Base-by-base conservation (phyloP, 2,888 invertebrate species). In the Pyrrhia umbra region DNA sequence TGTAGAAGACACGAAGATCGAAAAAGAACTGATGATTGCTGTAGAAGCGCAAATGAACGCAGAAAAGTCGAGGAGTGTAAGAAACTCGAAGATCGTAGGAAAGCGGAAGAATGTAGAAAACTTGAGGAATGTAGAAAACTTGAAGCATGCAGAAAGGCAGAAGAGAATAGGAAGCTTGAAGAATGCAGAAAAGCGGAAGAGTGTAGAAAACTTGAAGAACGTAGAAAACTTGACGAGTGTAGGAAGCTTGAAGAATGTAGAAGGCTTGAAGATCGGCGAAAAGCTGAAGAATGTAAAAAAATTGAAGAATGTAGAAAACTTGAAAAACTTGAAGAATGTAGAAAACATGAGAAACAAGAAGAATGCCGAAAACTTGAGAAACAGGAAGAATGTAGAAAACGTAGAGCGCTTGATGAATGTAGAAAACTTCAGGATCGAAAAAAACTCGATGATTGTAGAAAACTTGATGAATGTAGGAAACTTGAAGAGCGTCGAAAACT, bases 31-130 rank as follows among this genome's bases (percentile, higher is more conserved):
- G 60, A 45, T 45, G 49, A 52, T 25, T n/a, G 9, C 20, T 3
- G 1, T 21, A 49, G 18, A 49, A 40, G 10, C 23, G 6, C 5
- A 13, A 45, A 54, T 20, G 61, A 64, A 64, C 34, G 8, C 6
- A 15, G 9, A 40, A 34, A n/a, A 37, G 16, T 16, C 25, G 46
- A 54, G 8, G 56, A 56, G 13, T 2, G 0, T 20, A 42, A 2
- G 10, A 40, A 30, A 34, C 3, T 9, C 9, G 27, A 30, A 2
- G 39, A 63, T 2, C 6, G 20, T 18, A 50, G 8, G 15, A 39
- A 37, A n/a, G 10, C 23, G 20, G 20, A 40, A 15, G 27, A 10
- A 2, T 10, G 8, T 18, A 51, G 9, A 20, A 49, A 34, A 10
- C 1, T 13, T 0, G 34, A 42, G 10, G 25, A 43, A 3, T 13